Percentiles rank a stretch among this genome's conserved stretches.
Conservation (phyloP, 2,797 vertebrate species). For the Arrhamphus sclerolepis region DNA sequence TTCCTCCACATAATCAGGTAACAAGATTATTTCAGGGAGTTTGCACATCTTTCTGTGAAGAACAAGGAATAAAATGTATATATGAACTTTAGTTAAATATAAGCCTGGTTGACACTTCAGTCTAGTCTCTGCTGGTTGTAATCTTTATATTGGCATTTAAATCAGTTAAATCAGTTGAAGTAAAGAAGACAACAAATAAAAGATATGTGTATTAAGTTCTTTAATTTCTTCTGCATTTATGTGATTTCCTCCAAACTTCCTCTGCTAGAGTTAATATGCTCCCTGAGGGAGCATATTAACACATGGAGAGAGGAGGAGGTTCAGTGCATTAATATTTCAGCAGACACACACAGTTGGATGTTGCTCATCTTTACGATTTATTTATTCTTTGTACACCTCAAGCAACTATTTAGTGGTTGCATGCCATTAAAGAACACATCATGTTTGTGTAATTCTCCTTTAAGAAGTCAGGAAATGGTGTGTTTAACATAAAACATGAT, state of each 20-base stretch:
- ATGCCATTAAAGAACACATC: constrained; percentile 13
- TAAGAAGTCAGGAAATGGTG: constrained; percentile 23
- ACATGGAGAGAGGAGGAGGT: constrained; percentile 29
- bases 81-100: too few species aligned
- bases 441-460: constrained; percentile 35
- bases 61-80: too few species aligned
- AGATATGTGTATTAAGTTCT: too few species aligned
- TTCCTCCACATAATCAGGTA: too few species aligned
- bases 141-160: not conserved
- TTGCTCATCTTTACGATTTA: constrained; percentile 44
- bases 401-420: constrained; percentile 37
- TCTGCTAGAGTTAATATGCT: constrained; percentile 3
- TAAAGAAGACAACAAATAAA: not conserved
- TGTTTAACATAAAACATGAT: constrained; percentile 56
- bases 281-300: constrained; percentile 25
- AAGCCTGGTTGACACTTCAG: too few species aligned
- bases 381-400: constrained; percentile 32
- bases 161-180: not conserved
- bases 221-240: too few species aligned
- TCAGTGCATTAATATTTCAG: constrained; percentile 45
- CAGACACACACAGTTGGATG: constrained; percentile 19
- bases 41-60: too few species aligned
- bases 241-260: too few species aligned
- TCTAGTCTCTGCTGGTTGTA: too few species aligned
- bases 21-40: too few species aligned